Base-by-base conservation (phyloP, 2,888 invertebrate species). In the Lochmaea crataegi region DNA sequence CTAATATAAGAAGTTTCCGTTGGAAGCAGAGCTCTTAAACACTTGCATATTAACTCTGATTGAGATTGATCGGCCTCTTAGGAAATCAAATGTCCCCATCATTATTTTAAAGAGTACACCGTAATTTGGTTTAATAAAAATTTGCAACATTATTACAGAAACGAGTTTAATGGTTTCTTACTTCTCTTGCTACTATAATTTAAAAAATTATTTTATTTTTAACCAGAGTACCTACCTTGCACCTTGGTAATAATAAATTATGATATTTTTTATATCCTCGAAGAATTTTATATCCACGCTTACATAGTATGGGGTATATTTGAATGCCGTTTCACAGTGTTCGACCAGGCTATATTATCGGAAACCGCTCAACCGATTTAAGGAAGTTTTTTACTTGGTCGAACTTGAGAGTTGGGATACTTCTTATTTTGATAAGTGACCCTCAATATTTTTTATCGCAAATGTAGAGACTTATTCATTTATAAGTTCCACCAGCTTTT, bases 21-120 rank as follows among this genome's bases (percentile, higher is more conserved):
- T n/a, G n/a, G n/a, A 51, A 51, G 14, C 14, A 7, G 51, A 14
- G 14, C n/a, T 51, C n/a, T 51, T 51, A 14, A 51, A 51, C 51
- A 51, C 51, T 51, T 7, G 51, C n/a, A 2, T n/a, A 51, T 51
- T 51, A 51, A n/a, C n/a, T 51, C 51, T 51, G 51, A 51, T 51
- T n/a, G 51, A 51, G 14, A 51, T 51, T n/a, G 51, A 51, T 51
- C 7, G 14, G n/a, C 14, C 51, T 51, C 51, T 51, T 51, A 51
- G 14, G n/a, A 51, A n/a, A 51, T 51, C n/a, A n/a, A 51, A n/a
- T 51, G n/a, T n/a, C n/a, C n/a, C 51, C 51, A n/a, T 51, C 51
- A 51, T 51, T 51, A 51, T 51, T 51, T 51, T 51, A 51, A 51
- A n/a, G 51, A 51, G 51, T 51, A 51, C 51, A 51, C 14, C 7